Evolutionary conservation across 2,797 vertebrate species (phyloP).

Genomic region (Clarias pachynema): DNA sequence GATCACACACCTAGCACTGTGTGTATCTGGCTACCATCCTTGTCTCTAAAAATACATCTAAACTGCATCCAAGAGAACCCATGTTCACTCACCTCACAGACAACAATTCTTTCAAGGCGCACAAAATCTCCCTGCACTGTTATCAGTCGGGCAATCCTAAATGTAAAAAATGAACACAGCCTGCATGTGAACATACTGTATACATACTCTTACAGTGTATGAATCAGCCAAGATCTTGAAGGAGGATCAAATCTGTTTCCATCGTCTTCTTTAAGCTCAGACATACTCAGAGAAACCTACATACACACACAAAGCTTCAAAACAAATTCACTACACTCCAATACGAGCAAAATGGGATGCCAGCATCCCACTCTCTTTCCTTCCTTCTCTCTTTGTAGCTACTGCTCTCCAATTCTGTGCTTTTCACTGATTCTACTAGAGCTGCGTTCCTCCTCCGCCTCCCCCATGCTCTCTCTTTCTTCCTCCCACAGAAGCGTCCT

Average conservation of each 20-base stretch:
- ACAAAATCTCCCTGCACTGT: background rate
- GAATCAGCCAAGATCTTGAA: background rate
- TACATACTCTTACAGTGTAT: background rate
- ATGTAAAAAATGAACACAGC: background rate
- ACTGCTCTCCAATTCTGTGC: constrained; percentile 11
- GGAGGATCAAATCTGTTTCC: background rate
- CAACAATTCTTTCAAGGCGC: background rate
- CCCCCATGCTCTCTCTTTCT: constrained; percentile 49
- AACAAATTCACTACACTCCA: constrained; percentile 29
- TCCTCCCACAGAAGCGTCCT: constrained; percentile 43
- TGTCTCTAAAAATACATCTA: constrained; percentile 30
- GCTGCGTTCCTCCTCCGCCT: constrained; percentile 20
- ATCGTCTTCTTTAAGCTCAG: background rate
- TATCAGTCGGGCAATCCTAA: constrained; percentile 4
- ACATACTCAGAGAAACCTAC: background rate
- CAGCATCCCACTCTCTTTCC: constrained; percentile 34
- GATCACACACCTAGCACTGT: constrained; percentile 28
- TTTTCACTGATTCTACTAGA: constrained; percentile 26
- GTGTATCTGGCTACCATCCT: constrained; percentile 32
- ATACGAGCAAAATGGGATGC: constrained; percentile 29
- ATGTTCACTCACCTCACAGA: background rate
- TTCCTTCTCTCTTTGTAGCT: background rate
- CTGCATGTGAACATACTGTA: background rate
- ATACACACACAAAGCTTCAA: constrained; percentile 13
- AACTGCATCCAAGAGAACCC: constrained; percentile 4